Base-by-base conservation (phyloP, 2,888 invertebrate species). In the Chirona hameri region DNA sequence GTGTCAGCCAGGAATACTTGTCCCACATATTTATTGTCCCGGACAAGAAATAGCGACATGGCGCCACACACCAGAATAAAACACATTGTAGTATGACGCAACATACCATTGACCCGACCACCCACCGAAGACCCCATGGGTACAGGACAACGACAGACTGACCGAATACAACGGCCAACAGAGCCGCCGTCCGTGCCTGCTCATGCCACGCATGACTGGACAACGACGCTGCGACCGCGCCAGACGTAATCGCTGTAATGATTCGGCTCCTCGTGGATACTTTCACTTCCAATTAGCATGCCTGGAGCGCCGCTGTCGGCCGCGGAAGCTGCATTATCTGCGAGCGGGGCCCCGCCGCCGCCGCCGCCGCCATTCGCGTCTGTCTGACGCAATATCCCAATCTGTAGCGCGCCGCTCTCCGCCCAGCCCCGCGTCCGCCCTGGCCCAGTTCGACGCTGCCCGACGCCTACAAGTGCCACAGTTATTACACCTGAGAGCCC, bases 271-370 rank as follows among this genome's bases (percentile, higher is more conserved):
- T 46, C 24, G 46, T 24, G 24, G 76, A 39, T 3, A 76, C 76
- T 76, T 76, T 76, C 76, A 76, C 76, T 76, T 12, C 24, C 24
- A 76, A 76, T 76, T 76, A 24, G 46, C 76, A 76, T 76, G 76
- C 76, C 76, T 24, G 9, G 39, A 18, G 31, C 46, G 24, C 15
- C 18, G 72, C 31, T 72, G 12, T 72, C 72, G 72, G 31, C 10
- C 72, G 27, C 18, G 72, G 72, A 72, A 72, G 31, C 72, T 15
- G 72, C 27, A 39, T 39, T 39, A 7, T 7, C 39, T 57, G 57
- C 57, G 57, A 14, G 18, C 18, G 18, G 18, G 7, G 39, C 39
- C 5, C 57, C 57, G 57, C 57, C 57, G 57, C 57, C 57, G 57
- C 57, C 57, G 57, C 14, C 21, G 57, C 57, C 57, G 57, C 57